These are phyloP conservation scores for Flexamia atlantica DNA, from an alignment of 2,888 invertebrate species.

Conservation along the genomic window DNA sequence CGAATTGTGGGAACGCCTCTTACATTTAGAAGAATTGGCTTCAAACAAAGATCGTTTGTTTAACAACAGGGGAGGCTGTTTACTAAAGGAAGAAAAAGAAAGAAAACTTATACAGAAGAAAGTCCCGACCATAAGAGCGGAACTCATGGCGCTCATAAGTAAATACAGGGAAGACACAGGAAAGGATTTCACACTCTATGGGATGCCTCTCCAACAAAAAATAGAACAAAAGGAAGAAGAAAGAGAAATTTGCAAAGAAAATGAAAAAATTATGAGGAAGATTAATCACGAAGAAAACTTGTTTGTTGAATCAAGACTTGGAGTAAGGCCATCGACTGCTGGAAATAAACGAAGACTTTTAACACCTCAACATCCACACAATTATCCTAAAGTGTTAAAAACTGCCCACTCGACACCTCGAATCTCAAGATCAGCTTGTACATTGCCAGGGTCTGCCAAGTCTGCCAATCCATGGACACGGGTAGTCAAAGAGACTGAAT, in stretches of 20 bases:
- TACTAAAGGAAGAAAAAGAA: conserved; percentile 91
- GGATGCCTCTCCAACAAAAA: not conserved
- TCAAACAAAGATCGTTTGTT: conserved; percentile 84
- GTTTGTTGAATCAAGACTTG: conserved; percentile 6
- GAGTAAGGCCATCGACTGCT: not conserved
- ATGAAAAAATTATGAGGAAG: conserved; percentile 10
- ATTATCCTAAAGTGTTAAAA: not conserved
- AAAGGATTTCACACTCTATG: not conserved
- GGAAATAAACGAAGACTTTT: conserved; percentile 15
- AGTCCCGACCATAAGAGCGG: not conserved
- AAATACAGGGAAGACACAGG: conserved; percentile 1
- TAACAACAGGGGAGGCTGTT: conserved; percentile 91
- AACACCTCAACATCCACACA: conserved; percentile 9
- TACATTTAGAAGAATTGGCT: conserved; percentile 85
- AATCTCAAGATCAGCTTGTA: conserved; percentile 20
- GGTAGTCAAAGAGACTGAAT: not conserved
- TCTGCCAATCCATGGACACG: not conserved
- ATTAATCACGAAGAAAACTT: not conserved
- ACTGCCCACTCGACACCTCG: conserved; percentile 15
- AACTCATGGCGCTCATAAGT: not conserved
- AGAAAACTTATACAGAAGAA: conserved; percentile 84
- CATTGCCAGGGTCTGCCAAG: not conserved
- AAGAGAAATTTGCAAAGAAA: conserved; percentile 2
- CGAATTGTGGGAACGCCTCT: conserved; percentile 85
- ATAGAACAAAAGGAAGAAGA: conserved; percentile 10